phyloP scores from a whole-genome alignment of 2,797 vertebrate species.

The Micromesistius poutassou region DNA sequence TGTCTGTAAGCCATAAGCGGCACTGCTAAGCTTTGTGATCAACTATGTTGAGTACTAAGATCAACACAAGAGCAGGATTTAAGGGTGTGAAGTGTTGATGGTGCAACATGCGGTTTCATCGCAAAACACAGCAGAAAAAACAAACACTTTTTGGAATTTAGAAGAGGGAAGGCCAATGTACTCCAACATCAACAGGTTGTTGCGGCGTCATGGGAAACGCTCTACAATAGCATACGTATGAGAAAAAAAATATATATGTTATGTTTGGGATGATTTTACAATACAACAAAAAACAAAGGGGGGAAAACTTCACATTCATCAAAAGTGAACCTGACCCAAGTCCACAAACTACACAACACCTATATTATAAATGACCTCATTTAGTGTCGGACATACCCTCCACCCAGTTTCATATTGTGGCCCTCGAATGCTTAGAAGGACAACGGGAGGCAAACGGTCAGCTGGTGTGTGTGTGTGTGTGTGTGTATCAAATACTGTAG shows the following conservation, averaged over 20 bases:
- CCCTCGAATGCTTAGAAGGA: not conserved
- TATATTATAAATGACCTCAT: not conserved
- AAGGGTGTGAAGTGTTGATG: not conserved
- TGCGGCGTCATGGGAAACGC: not conserved
- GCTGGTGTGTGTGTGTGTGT: not conserved
- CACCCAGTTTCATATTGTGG: conserved; percentile 1
- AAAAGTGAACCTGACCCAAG: not conserved
- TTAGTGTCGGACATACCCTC: conserved; percentile 1
- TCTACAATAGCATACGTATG: not conserved
- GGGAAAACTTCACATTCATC: not conserved
- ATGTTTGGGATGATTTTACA: not conserved
- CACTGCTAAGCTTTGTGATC: not conserved
- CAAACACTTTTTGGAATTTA: not conserved
- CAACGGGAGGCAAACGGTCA: not conserved
- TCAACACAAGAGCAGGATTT: not conserved
- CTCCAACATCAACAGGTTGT: not conserved
- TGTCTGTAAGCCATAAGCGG: no score
- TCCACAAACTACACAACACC: not conserved
- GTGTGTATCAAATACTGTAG: not conserved
- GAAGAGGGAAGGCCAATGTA: not conserved
- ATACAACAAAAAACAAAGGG: not conserved
- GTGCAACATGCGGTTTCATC: not conserved
- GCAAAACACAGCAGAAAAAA: not conserved
- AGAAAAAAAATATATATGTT: not conserved
- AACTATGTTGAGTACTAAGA: not conserved